Evolutionary conservation across 2,797 vertebrate species (phyloP).

Genomic region (Tauraco hartlaubi): DNA sequence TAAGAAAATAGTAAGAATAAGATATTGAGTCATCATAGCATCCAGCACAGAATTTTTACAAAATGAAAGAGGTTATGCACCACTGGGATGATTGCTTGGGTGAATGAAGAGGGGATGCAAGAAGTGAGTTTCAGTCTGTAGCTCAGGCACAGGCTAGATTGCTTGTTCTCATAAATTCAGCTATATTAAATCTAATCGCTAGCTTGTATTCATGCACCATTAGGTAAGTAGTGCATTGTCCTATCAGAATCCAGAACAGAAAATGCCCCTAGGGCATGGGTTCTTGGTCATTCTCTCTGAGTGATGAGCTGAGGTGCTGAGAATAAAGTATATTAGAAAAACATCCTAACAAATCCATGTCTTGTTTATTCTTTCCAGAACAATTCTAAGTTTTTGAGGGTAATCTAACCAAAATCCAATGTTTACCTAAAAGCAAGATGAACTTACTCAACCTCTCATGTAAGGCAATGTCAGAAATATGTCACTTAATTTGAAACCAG

Average conservation of each 20-base stretch:
- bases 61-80: background rate
- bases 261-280: background rate
- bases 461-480: background rate
- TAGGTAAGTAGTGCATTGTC: background rate
- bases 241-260: background rate
- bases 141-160: background rate
- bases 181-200: constrained; percentile 21
- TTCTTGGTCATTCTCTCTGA: background rate
- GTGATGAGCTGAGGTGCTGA: background rate
- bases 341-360: background rate
- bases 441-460: background rate
- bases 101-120: background rate
- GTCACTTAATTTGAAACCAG: background rate
- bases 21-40: background rate
- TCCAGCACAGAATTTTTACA: background rate
- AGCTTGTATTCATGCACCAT: background rate
- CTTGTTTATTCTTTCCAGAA: background rate
- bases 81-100: background rate
- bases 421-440: background rate
- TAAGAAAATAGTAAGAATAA: background rate
- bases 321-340: background rate
- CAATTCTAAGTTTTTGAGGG: background rate
- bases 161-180: constrained; percentile 36
- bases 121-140: background rate
- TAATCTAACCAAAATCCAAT: background rate